Evolutionary conservation across 1,140 invertebrate genomes (phyloP), one percentile per base, ranked within the genome.

Genomic region (Bursaphelenchus mucronatus): DNA sequence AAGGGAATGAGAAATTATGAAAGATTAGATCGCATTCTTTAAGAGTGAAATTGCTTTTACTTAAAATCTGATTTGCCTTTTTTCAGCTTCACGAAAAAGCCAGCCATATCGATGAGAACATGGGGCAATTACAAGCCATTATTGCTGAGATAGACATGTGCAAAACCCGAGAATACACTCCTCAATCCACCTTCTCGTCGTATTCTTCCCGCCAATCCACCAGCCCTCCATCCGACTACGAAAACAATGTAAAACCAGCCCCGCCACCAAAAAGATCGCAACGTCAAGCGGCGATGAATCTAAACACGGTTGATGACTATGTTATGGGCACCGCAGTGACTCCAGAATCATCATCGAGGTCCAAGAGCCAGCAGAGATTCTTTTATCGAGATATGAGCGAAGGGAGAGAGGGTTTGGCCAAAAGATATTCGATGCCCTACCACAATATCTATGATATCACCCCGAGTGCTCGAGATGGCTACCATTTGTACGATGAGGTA

Each of bases 151-250:
- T 44, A 39, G 59, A 51, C 50, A 52, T 44, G 56, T 40, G 69
- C 11, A 44, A 10, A 57, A 59, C 41, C 13, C 57, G 40, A 0
- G 11, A 39, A 11, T 59, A 59, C 57, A 44, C 57, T 39, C 45
- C 57, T n/a, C 57, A 59, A 3, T 39, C 40, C 40, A 59, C 57
- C 40, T 50, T 59, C 5, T 59, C 57, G 1, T 44, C 57, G 13
- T 39, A 59, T 50, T 59, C 57, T 30, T 44, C 57, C 4, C 44
- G 65, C 9, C 30, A 46, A 1, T 21, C 21, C 11, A 70, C 56
- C 43, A 73, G 75, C 67, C 73, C 71, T 5, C 71, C 71, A 41
- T 74, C 71, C 17, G 79, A 79, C 52, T 78, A 81, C 57, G 76
- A 79, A 44, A 81, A 79, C 70, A 71, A 73, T 54, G 63, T 62